Percentiles rank a stretch among this genome's conserved stretches.
phyloP scores from a whole-genome alignment of 2,797 vertebrate genomes.

The Sternotherus odoratus region DNA sequence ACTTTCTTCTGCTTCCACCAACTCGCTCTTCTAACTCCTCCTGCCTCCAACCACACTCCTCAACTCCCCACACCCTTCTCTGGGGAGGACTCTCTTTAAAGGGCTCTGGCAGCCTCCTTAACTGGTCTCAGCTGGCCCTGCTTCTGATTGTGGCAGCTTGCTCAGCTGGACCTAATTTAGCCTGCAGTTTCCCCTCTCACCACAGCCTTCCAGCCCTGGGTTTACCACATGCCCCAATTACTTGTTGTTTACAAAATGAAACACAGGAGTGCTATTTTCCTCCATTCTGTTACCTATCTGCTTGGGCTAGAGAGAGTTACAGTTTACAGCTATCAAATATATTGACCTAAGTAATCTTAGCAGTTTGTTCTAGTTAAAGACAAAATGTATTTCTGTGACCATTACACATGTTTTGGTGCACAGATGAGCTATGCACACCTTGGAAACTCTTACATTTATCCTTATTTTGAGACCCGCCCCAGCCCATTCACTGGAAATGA shows the following conservation, averaged over 20 bases:
- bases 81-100: too few species aligned
- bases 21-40: too few species aligned
- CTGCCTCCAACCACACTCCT: too few species aligned
- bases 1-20: too few species aligned
- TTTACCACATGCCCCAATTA: too few species aligned
- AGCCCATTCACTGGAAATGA: background rate
- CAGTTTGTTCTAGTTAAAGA: background rate
- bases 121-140: too few species aligned
- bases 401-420: background rate
- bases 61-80: too few species aligned
- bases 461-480: background rate
- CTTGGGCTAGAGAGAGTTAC: background rate
- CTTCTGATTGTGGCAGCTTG: too few species aligned
- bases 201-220: too few species aligned
- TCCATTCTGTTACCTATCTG: background rate
- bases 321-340: background rate
- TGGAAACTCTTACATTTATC: background rate
- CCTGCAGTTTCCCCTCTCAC: too few species aligned
- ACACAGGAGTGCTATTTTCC: background rate
- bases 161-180: too few species aligned
- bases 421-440: background rate
- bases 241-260: background rate
- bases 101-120: too few species aligned
- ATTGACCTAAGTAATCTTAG: background rate
- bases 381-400: background rate